A percentile compares a stretch with the other conserved stretches of the same genome.
phyloP scores from a whole-genome alignment of 2,797 vertebrate species.

The Simalia tracyae region DNA sequence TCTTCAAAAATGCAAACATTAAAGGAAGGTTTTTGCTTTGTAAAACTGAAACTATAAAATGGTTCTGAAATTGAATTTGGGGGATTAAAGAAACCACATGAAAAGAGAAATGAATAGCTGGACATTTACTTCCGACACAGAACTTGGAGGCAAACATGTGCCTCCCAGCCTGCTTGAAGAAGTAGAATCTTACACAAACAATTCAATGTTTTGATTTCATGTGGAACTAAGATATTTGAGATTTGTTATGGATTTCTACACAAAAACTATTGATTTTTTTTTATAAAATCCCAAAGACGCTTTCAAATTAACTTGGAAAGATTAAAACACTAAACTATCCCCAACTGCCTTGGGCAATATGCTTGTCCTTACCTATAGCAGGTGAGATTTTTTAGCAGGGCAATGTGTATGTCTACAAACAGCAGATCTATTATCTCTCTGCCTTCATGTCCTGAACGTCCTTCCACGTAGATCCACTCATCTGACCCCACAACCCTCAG shows the following conservation, averaged over 20 bases:
- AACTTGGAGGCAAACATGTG: conserved; percentile 90
- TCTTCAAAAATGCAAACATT: conserved; percentile 83
- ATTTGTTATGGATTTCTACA: conserved; percentile 18
- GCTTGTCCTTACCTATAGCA: not conserved
- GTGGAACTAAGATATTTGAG: conserved; percentile 2
- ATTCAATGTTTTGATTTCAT: conserved; percentile 47
- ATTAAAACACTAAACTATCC: not conserved
- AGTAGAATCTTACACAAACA: conserved; percentile 53
- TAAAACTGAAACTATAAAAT: conserved; percentile 87
- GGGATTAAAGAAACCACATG: conserved; percentile 93
- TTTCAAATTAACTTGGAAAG: not conserved
- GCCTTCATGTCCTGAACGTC: not conserved
- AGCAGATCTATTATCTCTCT: not conserved
- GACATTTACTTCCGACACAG: conserved; percentile 92
- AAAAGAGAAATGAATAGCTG: conserved; percentile 82
- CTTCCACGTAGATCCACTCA: not conserved
- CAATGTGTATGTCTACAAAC: not conserved
- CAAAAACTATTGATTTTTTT: not conserved
- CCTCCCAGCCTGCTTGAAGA: conserved; percentile 75
- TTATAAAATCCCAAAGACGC: not conserved
- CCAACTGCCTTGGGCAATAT: not conserved
- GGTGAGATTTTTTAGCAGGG: not conserved
- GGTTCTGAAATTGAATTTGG: conserved; percentile 88
- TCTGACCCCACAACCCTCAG: not conserved
- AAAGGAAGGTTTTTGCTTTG: conserved; percentile 91